Percentiles rank a stretch among this genome's conserved stretches.
Conservation (phyloP, 2,113 vertebrate species). For the Oenanthe melanoleuca region DNA sequence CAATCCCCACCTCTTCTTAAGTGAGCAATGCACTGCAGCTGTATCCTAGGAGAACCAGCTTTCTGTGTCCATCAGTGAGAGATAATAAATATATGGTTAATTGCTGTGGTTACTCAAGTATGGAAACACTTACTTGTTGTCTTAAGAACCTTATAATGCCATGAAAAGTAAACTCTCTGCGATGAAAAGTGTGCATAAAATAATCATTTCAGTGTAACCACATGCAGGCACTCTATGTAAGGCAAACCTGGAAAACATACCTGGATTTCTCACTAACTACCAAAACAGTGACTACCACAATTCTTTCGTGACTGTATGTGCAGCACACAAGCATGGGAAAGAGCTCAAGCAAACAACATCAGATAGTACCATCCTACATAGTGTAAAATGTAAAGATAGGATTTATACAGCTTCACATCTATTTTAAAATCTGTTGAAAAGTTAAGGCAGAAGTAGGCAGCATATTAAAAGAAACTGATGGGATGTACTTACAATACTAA, state of each 20-base stretch:
- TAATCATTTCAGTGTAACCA: not conserved
- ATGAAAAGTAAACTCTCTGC: not conserved
- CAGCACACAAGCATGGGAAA: not conserved
- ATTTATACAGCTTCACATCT: not conserved
- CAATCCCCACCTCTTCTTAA: not conserved
- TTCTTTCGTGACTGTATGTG: not conserved
- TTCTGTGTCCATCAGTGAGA: not conserved
- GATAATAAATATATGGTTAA: not conserved
- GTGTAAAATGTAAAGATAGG: not conserved
- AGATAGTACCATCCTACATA: not conserved
- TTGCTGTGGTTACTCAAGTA: not conserved
- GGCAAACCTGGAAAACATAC: not conserved
- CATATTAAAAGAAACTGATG: not conserved
- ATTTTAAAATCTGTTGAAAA: not conserved
- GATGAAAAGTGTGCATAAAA: not conserved
- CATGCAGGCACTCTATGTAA: not conserved
- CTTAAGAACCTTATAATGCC: not conserved
- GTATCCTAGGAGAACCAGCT: not conserved
- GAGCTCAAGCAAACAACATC: not conserved
- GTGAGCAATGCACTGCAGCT: not conserved
- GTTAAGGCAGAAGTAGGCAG: not conserved
- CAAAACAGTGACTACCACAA: not conserved
- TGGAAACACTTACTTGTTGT: not conserved
- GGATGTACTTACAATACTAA: conserved; percentile 73
- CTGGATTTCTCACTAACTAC: not conserved